phyloP scores from a whole-genome alignment of 1,140 invertebrate genomes.

The Orius insidiosus region DNA sequence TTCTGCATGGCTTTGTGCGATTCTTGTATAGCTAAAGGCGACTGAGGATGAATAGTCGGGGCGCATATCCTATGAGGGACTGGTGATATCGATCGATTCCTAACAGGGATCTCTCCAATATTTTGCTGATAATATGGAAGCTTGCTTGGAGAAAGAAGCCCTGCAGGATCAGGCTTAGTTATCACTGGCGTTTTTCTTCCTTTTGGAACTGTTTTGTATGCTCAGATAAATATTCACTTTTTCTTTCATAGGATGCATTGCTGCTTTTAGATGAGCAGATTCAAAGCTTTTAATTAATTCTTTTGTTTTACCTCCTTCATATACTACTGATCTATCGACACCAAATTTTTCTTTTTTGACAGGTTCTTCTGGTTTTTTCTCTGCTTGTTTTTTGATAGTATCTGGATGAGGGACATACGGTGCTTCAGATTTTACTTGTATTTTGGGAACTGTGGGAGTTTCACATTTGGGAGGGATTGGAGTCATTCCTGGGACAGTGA shows the following conservation, averaged over 20 bases:
- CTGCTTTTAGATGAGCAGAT: background rate
- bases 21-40: constrained; percentile 6
- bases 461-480: constrained; percentile 1
- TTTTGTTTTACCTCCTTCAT: constrained; percentile 4
- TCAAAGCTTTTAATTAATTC: constrained; percentile 2
- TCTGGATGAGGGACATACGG: constrained; percentile 1
- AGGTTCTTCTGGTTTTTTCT: background rate
- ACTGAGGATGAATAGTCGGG: constrained; percentile 7
- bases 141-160: constrained; percentile 18
- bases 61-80: constrained; percentile 18
- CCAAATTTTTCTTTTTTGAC: constrained; percentile 1
- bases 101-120: constrained; percentile 29
- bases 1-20: background rate
- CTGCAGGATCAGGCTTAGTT: background rate
- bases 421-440: constrained; percentile 2
- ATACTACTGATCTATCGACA: background rate
- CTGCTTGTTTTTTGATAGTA: background rate
- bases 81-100: constrained; percentile 17
- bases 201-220: no score
- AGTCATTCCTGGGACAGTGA: constrained; percentile 7
- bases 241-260: background rate
- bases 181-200: no score
- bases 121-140: constrained; percentile 39
- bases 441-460: background rate
- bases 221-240: no score